Base-by-base conservation (phyloP, 2,113 vertebrate genomes). In the Campylorhamphus procurvoides region DNA sequence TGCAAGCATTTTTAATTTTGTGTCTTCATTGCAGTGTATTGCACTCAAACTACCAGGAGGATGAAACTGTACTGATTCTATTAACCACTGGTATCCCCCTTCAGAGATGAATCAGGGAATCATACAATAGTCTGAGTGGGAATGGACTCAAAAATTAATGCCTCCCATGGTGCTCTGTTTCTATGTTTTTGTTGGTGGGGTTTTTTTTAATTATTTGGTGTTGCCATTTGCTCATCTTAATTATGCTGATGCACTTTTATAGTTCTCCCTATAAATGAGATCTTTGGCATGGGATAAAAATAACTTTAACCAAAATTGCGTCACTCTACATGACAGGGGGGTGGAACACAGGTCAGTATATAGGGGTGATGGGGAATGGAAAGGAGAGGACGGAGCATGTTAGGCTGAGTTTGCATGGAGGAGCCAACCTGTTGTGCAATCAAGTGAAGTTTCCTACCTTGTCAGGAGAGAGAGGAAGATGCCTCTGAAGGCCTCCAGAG, bases 401-500 rank as follows among this genome's bases (percentile, higher is more conserved):
- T 7, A 46, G 25, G 52, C 29, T 37, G 58, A 62, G 29, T 28
- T 82, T 55, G 39, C n/a, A 15, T 12, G 12, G 23, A 27, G 67
- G 28, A 89, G 17, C 42, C 63, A 58, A 60, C 18, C 19, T 66
- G 19, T 52, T 87, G 22, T 58, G 78, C 64, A 77, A n/a, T 20
- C 13, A 23, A 64, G 59, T 64, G 68, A 63, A 52, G 42, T 77
- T 67, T 77, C 16, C 39, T 71, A 29, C 86, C 76, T 71, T 77
- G 50, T 31, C 12, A 81, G 42, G 15, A 72, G 67, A 82, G 52
- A 56, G 55, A 66, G 53, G 78, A 88, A 92, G 91, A 94, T 94
- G 64, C 93, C 83, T 92, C 76, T 56, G 68, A 74, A 96, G 60
- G 92, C 96, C 96, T 96, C 94, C 92, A 95, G 96, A 94, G 95